Conservation (phyloP, 1,140 invertebrate species). For the Antheraea pernyi region DNA sequence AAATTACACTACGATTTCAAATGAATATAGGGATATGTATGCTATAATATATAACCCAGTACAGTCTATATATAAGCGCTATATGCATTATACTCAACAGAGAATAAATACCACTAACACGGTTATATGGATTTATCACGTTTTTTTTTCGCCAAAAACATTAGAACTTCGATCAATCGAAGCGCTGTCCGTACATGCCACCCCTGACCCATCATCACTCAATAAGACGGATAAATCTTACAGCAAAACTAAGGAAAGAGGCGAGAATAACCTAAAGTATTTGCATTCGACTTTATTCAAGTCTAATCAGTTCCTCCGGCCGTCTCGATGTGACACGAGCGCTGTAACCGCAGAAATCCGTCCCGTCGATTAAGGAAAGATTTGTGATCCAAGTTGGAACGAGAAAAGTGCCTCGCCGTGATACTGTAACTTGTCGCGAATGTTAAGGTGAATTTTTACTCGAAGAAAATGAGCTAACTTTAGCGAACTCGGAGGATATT, state of each 20-base stretch:
- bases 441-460: neutral
- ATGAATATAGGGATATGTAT: no score
- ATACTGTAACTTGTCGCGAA: neutral
- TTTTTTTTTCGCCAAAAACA: no score
- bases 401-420: neutral
- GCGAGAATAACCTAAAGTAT: neutral
- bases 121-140: no score
- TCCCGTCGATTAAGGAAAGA: neutral
- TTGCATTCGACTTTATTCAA: neutral
- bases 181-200: no score
- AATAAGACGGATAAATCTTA: no score
- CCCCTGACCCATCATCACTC: no score
- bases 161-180: no score
- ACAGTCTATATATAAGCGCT: no score
- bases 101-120: no score
- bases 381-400: constrained; percentile 1
- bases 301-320: neutral
- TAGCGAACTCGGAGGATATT: neutral
- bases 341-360: neutral
- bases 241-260: neutral
- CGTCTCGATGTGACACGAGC: neutral
- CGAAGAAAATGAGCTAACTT: neutral
- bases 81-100: no score
- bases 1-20: no score
- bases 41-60: no score